Evolutionary conservation across 1,140 invertebrate species (phyloP), one percentile per base, ranked within the genome.

Genomic region (Nilaparvata lugens): DNA sequence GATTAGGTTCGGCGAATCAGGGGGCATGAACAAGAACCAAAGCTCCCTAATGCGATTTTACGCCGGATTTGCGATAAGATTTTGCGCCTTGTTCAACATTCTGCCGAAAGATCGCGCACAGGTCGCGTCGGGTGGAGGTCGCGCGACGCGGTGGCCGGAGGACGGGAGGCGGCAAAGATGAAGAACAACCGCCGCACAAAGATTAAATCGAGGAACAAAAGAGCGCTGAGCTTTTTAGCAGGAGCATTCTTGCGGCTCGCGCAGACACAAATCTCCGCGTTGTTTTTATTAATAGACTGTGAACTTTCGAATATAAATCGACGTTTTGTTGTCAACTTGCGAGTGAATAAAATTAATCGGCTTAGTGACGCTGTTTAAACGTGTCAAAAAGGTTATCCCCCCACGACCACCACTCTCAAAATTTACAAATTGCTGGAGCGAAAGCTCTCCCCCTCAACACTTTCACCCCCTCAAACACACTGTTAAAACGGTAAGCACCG

Each of bases 61-160:
- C 52, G 62, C 57, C 56, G 63, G 63, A 61, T 62, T 64, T 64
- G 45, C 53, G 59, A 52, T 60, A 60, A 60, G 59, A 60, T 60
- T 60, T 53, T 60, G 51, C 51, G 51, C 59, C 59, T 60, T 55
- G 59, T 60, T 60, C 31, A 24, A 55, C 52, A 60, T 60, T 51
- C 42, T 58, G 21, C 23, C 25, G 25, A 55, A 58, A 51, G 57
- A 58, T 58, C 57, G 57, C 57, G 21, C 31, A 35, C 31, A 2
- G 31, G 31, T 35, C 31, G 31, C 7, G 31, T 35, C 7, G 2
- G 31, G 31, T 35, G 31, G 31, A 35, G 31, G 31, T 35, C 31
- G 31, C 31, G 13, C 31, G 7, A 35, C 31, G 7, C 13, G 31
- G 13, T 11, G 31, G 13, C 31, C 7, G 31, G 31, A 35, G 31